phyloP scores from a whole-genome alignment of 1,140 invertebrate species.

The Polyergus mexicanus region DNA sequence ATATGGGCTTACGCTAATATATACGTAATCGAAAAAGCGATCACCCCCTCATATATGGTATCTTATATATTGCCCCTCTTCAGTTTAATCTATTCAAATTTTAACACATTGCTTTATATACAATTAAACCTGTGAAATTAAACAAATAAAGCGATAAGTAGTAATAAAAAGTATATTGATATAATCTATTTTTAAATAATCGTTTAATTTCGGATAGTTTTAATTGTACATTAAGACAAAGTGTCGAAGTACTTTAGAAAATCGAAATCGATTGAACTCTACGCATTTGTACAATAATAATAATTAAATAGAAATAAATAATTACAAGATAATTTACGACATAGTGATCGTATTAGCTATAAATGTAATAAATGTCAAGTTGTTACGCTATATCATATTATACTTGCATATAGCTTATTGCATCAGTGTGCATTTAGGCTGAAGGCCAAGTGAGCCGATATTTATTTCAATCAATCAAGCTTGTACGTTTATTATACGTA shows the following conservation, averaged over 20 bases:
- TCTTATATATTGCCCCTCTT: not conserved
- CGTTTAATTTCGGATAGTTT: no score
- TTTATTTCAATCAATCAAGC: not conserved
- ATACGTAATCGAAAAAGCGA: slow-evolving; percentile 45
- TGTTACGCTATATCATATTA: slow-evolving; percentile 21
- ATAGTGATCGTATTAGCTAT: not conserved
- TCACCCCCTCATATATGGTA: not conserved
- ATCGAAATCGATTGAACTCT: no score
- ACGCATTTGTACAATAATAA: no score
- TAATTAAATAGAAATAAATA: not conserved
- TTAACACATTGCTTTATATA: not conserved
- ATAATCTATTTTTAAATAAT: no score
- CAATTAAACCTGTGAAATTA: not conserved
- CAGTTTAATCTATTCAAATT: not conserved
- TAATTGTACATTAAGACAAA: no score
- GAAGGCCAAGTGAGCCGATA: slow-evolving; percentile 28
- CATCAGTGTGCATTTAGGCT: slow-evolving; percentile 11
- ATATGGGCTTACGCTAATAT: slow-evolving; percentile 13
- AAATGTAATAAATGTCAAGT: not conserved
- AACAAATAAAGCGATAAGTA: no score
- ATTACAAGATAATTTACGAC: not conserved
- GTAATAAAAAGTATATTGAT: no score
- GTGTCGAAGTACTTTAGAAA: no score
- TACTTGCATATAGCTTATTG: slow-evolving; percentile 34
- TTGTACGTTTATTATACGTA: not conserved